Conservation (phyloP, 2,888 invertebrate species). For the Phaonia tiefii region DNA sequence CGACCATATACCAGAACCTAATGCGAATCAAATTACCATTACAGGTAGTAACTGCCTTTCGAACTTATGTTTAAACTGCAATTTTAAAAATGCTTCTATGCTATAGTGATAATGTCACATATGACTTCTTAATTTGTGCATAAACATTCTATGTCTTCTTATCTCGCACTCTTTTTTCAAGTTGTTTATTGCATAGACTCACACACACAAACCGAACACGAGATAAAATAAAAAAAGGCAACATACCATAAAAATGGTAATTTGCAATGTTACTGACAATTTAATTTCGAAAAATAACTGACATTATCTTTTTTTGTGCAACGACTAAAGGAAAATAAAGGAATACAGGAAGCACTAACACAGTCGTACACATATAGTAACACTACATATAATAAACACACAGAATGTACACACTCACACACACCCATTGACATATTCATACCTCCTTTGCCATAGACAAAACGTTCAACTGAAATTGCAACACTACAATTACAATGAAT, state of each 20-base stretch:
- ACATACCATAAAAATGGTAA: slow-evolving; percentile 66
- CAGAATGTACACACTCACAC: background rate
- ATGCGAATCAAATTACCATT: too few relatives aligned
- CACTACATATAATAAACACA: slow-evolving; percentile 46
- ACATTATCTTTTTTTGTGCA: slow-evolving; percentile 64
- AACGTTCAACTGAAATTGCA: slow-evolving; percentile 32
- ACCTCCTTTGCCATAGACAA: background rate
- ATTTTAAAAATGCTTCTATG: too few relatives aligned
- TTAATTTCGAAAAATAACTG: slow-evolving; percentile 68
- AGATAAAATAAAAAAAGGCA: slow-evolving; percentile 58
- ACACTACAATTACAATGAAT: slow-evolving; percentile 42
- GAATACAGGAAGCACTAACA: background rate
- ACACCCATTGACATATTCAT: slow-evolving; percentile 6
- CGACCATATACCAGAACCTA: too few relatives aligned
- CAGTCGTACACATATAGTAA: slow-evolving; percentile 7
- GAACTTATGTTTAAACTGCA: too few relatives aligned
- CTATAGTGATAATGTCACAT: too few relatives aligned
- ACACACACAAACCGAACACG: slow-evolving; percentile 7
- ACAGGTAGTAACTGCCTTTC: too few relatives aligned
- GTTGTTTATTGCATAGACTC: slow-evolving; percentile 16
- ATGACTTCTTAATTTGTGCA: slow-evolving; percentile 25
- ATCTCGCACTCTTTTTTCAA: slow-evolving; percentile 13
- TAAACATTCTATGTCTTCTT: slow-evolving; percentile 9
- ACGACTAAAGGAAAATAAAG: background rate
- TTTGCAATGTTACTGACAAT: slow-evolving; percentile 67